Conservation (phyloP, 2,113 vertebrate genomes). For the Hiodon alosoides region DNA sequence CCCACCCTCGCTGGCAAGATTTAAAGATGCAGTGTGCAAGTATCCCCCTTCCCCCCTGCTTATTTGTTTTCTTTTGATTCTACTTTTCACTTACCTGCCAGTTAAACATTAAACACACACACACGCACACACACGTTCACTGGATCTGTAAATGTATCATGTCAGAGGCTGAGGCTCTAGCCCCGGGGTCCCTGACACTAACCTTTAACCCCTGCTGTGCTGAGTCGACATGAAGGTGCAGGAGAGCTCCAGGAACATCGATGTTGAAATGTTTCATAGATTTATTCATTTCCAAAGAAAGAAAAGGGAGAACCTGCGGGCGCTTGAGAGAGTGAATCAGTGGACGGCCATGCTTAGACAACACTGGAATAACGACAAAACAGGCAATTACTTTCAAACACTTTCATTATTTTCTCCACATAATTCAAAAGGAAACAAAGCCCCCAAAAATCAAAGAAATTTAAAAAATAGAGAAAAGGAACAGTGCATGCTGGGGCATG, state of each 20-base stretch:
- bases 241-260: neutral
- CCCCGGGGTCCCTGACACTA: neutral
- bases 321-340: neutral
- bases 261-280: neutral
- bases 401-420: constrained; percentile 51
- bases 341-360: neutral
- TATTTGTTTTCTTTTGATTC: neutral
- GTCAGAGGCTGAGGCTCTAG: neutral
- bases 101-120: neutral
- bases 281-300: neutral
- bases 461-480: constrained; percentile 35
- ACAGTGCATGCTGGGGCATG: constrained; percentile 47
- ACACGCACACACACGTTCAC: neutral
- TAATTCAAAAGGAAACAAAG: constrained; percentile 42
- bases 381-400: constrained; percentile 42
- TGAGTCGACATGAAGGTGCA: too few species aligned
- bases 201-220: constrained; percentile 9
- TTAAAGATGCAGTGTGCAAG: constrained; percentile 16
- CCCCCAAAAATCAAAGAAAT: constrained; percentile 34
- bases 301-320: neutral
- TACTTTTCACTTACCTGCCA: neutral
- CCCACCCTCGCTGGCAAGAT: constrained; percentile 15
- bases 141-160: neutral
- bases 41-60: neutral
- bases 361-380: constrained; percentile 39